Evolutionary conservation across 2,797 vertebrate species (phyloP).

Genomic region (Triplophysa bombifrons): DNA sequence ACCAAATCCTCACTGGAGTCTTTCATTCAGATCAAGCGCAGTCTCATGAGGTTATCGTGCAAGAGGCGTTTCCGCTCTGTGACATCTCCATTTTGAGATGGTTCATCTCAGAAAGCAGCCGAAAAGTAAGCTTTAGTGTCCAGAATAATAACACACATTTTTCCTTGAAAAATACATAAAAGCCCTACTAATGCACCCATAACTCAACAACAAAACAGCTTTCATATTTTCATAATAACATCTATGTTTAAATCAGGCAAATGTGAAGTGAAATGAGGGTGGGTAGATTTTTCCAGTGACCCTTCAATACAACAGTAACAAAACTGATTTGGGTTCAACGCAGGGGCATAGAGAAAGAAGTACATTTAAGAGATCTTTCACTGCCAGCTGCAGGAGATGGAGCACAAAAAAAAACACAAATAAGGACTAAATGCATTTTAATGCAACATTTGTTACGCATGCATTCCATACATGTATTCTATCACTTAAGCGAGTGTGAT

Average conservation of each 20-base stretch:
- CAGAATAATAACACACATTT: too few relatives aligned
- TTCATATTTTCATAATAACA: neutral
- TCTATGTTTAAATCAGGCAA: neutral
- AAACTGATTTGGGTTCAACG: neutral
- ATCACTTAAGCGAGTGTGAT: constrained; percentile 26
- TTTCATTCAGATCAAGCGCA: too few relatives aligned
- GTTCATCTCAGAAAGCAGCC: too few relatives aligned
- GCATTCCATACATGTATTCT: neutral
- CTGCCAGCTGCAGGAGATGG: constrained; percentile 17
- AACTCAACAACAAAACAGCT: neutral
- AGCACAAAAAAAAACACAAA: neutral
- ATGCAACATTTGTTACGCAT: constrained; percentile 28
- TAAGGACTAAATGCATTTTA: constrained; percentile 19
- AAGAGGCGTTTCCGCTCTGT: too few relatives aligned
- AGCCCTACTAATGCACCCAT: too few relatives aligned
- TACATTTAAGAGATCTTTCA: neutral
- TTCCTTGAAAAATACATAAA: too few relatives aligned
- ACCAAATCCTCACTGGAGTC: too few relatives aligned
- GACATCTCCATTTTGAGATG: too few relatives aligned
- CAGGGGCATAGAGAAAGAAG: neutral
- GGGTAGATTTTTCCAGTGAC: neutral
- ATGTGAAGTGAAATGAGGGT: neutral
- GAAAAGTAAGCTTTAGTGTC: too few relatives aligned
- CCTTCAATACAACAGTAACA: neutral
- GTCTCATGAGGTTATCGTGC: too few relatives aligned